Evolutionary conservation across 1,140 invertebrate species (phyloP).

Genomic region (Trichomalopsis sarcophagae): DNA sequence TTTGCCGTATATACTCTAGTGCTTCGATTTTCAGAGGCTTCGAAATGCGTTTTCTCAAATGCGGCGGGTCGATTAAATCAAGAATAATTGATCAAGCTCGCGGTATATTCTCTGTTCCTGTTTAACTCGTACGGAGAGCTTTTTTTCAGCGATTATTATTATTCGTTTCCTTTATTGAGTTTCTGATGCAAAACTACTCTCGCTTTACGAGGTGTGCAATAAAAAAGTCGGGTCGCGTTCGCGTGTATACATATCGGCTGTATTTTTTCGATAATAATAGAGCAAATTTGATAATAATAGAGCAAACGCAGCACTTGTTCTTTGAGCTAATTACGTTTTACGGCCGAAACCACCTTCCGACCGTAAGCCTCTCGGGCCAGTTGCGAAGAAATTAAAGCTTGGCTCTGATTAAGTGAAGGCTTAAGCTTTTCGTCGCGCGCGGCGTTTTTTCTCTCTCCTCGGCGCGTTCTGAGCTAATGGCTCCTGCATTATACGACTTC

Average conservation of each 20-base stretch:
- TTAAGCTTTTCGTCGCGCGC: background rate
- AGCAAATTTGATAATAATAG: conserved; percentile 13
- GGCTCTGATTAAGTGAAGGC: conserved; percentile 11
- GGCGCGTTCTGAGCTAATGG: background rate
- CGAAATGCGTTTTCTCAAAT: background rate
- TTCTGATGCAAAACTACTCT: background rate
- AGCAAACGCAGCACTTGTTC: background rate
- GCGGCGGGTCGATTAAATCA: background rate
- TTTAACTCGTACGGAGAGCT: background rate
- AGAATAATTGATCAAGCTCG: background rate
- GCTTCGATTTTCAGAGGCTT: background rate
- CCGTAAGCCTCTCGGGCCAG: background rate
- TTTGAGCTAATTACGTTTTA: conserved; percentile 21
- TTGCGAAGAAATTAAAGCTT: conserved; percentile 8
- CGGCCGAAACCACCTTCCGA: background rate
- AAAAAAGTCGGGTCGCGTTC: too few relatives aligned
- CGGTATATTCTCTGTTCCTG: too few relatives aligned
- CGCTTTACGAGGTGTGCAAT: too few relatives aligned
- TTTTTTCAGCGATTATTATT: background rate
- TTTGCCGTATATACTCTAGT: background rate
- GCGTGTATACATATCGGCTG: too few relatives aligned
- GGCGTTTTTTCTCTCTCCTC: background rate
- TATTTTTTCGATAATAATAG: conserved; percentile 9
- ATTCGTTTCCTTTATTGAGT: background rate
- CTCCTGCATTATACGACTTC: background rate